These are phyloP conservation scores for Proteles cristata DNA, from an alignment of 2,113 vertebrate species.

Conservation along the genomic window DNA sequence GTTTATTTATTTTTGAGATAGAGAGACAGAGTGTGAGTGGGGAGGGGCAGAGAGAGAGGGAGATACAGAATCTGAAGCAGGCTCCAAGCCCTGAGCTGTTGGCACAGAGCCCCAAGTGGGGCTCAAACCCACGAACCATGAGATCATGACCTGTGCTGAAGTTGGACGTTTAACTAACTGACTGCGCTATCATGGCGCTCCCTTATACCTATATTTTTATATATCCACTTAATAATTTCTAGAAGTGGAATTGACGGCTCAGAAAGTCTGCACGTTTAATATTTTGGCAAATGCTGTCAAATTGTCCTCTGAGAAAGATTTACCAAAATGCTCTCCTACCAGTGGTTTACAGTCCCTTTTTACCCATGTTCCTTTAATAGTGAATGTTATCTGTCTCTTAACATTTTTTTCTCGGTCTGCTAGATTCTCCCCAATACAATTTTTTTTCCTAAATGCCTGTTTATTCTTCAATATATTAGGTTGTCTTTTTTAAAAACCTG, in stretches of 20 bases:
- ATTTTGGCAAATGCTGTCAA: not conserved
- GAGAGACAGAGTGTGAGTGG: too few species aligned
- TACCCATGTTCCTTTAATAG: not conserved
- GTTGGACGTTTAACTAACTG: too few species aligned
- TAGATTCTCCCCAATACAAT: not conserved
- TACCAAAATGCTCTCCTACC: not conserved
- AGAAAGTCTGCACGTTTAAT: not conserved
- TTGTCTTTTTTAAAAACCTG: not conserved
- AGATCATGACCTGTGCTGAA: too few species aligned
- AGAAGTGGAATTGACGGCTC: not conserved
- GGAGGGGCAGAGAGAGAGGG: too few species aligned
- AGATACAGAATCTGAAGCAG: too few species aligned
- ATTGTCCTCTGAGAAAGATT: not conserved
- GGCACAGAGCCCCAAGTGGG: too few species aligned
- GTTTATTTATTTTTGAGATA: too few species aligned
- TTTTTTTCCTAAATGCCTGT: not conserved
- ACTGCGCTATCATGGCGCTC: too few species aligned
- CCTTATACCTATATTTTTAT: not conserved
- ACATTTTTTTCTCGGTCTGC: not conserved
- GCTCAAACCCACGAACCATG: too few species aligned
- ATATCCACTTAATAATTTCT: not conserved
- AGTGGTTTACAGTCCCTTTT: not conserved
- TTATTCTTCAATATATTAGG: not conserved
- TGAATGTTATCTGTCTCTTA: not conserved
- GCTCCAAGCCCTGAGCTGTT: too few species aligned